These are phyloP conservation scores for Gallinago undulata DNA, from an alignment of 2,113 vertebrate species.

Conservation along the genomic window DNA sequence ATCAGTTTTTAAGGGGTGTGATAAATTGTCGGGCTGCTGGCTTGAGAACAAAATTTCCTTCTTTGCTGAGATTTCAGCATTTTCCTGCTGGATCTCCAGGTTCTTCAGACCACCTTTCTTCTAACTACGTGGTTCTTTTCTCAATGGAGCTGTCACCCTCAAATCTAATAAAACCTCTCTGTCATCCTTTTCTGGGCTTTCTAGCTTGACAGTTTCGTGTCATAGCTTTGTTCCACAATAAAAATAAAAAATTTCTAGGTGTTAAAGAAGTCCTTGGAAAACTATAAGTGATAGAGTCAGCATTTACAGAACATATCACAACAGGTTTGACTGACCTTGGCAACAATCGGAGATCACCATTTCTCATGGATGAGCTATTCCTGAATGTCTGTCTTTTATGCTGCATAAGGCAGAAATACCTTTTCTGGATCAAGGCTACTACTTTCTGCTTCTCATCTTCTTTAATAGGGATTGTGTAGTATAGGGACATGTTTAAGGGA, in stretches of 20 bases:
- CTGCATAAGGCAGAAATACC: slow-evolving; percentile 17
- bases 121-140: neutral
- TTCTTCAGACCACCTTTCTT: neutral
- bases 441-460: neutral
- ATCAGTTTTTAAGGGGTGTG: neutral
- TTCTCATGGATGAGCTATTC: slow-evolving; percentile 46
- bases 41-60: neutral
- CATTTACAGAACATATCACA: slow-evolving; percentile 21
- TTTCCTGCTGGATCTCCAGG: slow-evolving; percentile 10
- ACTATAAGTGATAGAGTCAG: slow-evolving; percentile 22
- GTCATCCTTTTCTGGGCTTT: slow-evolving; percentile 29
- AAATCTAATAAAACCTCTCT: slow-evolving; percentile 25
- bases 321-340: slow-evolving; percentile 43
- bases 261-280: slow-evolving; percentile 54
- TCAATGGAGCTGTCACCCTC: neutral
- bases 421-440: slow-evolving; percentile 40
- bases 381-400: slow-evolving; percentile 3
- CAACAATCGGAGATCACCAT: slow-evolving; percentile 28
- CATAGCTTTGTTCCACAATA: slow-evolving; percentile 45
- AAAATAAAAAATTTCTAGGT: slow-evolving; percentile 37
- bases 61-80: neutral
- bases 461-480: neutral
- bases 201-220: neutral
- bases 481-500: neutral
- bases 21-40: neutral